phyloP scores from a whole-genome alignment of 2,113 vertebrate species.

The Cynoglossus semilaevis region DNA sequence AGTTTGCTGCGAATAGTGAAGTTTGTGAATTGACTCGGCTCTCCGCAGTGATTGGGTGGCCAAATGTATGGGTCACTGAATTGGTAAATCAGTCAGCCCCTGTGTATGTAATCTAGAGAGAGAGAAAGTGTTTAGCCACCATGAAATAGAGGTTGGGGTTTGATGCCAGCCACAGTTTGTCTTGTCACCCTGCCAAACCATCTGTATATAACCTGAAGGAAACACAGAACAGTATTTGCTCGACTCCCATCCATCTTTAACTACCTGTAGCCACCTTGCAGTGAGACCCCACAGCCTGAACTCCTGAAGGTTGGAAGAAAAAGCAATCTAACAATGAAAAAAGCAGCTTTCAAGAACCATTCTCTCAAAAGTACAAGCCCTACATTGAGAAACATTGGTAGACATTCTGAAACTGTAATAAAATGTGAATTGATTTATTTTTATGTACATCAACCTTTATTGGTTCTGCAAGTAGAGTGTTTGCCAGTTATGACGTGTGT shows the following conservation, averaged over 20 bases:
- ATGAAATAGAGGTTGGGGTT: conserved; percentile 79
- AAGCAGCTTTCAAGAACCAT: conserved; percentile 37
- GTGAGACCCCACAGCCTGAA: conserved; percentile 29
- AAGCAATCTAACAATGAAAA: conserved; percentile 44
- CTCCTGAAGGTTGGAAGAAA: conserved; percentile 19
- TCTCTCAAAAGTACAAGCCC: not conserved
- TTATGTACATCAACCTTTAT: no score
- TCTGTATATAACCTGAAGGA: conserved; percentile 70
- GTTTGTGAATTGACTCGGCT: conserved; percentile 13
- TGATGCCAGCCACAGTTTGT: conserved; percentile 76
- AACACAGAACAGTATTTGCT: conserved; percentile 61
- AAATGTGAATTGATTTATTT: no score
- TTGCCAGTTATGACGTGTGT: conserved; percentile 34
- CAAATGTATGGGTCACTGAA: conserved; percentile 39
- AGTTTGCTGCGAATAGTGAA: conserved; percentile 40
- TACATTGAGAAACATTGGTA: no score
- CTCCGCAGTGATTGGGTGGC: conserved; percentile 27
- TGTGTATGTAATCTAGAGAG: conserved; percentile 69
- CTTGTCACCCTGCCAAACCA: conserved; percentile 79
- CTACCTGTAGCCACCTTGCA: conserved; percentile 35
- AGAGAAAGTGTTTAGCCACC: conserved; percentile 77
- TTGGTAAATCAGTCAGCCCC: conserved; percentile 57
- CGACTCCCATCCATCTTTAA: conserved; percentile 60
- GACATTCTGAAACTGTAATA: no score
- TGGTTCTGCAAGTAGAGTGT: not conserved